Evolutionary conservation across 1,140 invertebrate species (phyloP).

Genomic region (Scaptomyza pallida): DNA sequence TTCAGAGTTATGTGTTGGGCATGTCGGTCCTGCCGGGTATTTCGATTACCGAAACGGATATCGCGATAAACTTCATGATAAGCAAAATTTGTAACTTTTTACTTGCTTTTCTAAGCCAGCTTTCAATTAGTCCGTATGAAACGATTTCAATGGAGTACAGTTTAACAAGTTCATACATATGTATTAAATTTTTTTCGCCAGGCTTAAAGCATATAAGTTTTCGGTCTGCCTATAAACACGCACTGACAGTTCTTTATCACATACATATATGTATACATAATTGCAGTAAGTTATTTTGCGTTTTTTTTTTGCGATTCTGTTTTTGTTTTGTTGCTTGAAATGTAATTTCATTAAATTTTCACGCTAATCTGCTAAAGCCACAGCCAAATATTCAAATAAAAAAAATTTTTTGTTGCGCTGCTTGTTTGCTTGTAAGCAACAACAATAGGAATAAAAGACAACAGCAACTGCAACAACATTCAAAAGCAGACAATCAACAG

Average conservation of each 20-base stretch:
- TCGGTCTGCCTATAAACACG: slow-evolving; percentile 51
- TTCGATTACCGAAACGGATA: slow-evolving; percentile 73
- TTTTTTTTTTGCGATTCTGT: not conserved
- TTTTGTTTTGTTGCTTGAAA: slow-evolving; percentile 16
- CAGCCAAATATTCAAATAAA: slow-evolving; percentile 72
- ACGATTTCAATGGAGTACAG: not conserved
- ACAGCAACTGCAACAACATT: slow-evolving; percentile 22
- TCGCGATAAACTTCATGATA: slow-evolving; percentile 54
- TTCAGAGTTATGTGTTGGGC: slow-evolving; percentile 5
- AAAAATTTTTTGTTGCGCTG: slow-evolving; percentile 45
- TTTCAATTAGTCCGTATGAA: slow-evolving; percentile 70
- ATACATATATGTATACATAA: slow-evolving; percentile 50
- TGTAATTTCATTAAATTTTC: slow-evolving; percentile 71
- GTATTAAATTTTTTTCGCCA: no score
- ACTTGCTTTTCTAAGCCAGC: slow-evolving; percentile 32
- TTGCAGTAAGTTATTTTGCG: slow-evolving; percentile 56
- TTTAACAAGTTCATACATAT: no score
- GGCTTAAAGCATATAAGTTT: no score
- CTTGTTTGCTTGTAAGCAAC: not conserved
- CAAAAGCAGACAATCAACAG: slow-evolving; percentile 47
- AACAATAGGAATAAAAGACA: slow-evolving; percentile 1
- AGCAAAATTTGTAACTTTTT: slow-evolving; percentile 41
- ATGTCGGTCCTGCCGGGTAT: slow-evolving; percentile 51
- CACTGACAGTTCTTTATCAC: slow-evolving; percentile 33
- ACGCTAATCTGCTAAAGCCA: slow-evolving; percentile 71